phyloP scores from a whole-genome alignment of 37 sponge, comb jelly and placozoan genomes.

The Hormiphora californensis region DNA sequence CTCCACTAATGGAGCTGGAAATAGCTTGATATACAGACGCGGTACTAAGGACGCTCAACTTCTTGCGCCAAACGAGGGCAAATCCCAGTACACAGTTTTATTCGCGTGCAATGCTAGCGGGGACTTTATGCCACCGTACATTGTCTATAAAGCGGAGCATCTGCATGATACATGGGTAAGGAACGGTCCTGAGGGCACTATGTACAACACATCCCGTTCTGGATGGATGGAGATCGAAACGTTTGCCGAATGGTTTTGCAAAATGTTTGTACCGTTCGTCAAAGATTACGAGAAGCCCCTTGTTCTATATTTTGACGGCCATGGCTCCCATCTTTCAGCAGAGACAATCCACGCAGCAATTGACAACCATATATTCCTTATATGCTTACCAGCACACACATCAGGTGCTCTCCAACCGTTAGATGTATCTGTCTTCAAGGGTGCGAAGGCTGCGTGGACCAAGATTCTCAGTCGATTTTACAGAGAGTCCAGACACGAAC shows the following conservation, averaged over 20 bases:
- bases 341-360: not conserved
- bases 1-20: not conserved
- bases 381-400: not conserved
- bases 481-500: not conserved
- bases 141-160: constrained; percentile 66
- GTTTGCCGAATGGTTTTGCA: not conserved
- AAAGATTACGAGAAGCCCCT: not conserved
- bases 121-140: constrained; percentile 58
- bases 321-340: not conserved
- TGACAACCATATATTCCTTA: not conserved
- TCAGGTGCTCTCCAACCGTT: not conserved
- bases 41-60: not conserved
- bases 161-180: not conserved
- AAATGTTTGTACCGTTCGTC: not conserved
- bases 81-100: constrained; percentile 53
- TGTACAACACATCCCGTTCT: not conserved
- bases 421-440: constrained; percentile 17
- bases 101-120: constrained; percentile 57
- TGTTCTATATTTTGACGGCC: not conserved
- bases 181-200: not conserved
- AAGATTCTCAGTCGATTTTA: not conserved
- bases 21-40: not conserved
- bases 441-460: not conserved
- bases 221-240: not conserved
- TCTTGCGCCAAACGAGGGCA: not conserved